A percentile compares a stretch with the other conserved stretches of the same genome.
phyloP scores from a whole-genome alignment of 2,888 invertebrate genomes.

The Opisthograptis luteolata region DNA sequence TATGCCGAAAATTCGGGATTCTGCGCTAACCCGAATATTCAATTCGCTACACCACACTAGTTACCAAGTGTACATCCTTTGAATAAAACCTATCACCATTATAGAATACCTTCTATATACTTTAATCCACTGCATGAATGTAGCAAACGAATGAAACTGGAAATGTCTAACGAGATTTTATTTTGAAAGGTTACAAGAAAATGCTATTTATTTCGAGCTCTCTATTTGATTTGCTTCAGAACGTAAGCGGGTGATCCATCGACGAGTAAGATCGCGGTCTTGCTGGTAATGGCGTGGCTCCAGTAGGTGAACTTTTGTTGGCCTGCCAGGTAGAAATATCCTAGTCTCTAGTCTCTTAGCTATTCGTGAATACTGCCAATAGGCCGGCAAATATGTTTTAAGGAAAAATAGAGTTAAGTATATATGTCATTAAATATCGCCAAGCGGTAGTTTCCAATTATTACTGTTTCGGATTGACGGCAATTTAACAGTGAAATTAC shows the following conservation, averaged over 20 bases:
- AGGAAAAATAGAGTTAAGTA: too few relatives aligned
- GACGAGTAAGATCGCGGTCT: background rate
- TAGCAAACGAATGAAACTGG: slow-evolving; percentile 50
- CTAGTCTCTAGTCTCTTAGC: too few relatives aligned
- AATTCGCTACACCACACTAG: background rate
- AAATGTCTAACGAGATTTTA: slow-evolving; percentile 64
- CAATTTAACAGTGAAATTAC: too few relatives aligned
- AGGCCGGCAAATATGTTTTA: too few relatives aligned
- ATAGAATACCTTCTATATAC: slow-evolving; percentile 41
- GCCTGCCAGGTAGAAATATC: too few relatives aligned
- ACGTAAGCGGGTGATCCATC: slow-evolving; percentile 25
- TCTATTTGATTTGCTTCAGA: slow-evolving; percentile 60
- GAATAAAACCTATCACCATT: slow-evolving; percentile 27
- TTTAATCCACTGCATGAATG: slow-evolving; percentile 44
- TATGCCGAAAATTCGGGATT: too few relatives aligned
- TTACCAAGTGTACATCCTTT: slow-evolving; percentile 6
- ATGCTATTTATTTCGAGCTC: slow-evolving; percentile 61
- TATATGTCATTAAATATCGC: too few relatives aligned
- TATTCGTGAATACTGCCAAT: too few relatives aligned
- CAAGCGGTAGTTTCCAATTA: too few relatives aligned
- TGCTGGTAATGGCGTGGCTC: background rate
- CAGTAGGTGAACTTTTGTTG: background rate
- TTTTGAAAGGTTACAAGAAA: slow-evolving; percentile 62
- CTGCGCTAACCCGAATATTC: background rate
- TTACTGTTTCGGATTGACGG: too few relatives aligned